Conservation (phyloP, 53 echinoderm and acorn worm species). For the Luidia sarsii region DNA sequence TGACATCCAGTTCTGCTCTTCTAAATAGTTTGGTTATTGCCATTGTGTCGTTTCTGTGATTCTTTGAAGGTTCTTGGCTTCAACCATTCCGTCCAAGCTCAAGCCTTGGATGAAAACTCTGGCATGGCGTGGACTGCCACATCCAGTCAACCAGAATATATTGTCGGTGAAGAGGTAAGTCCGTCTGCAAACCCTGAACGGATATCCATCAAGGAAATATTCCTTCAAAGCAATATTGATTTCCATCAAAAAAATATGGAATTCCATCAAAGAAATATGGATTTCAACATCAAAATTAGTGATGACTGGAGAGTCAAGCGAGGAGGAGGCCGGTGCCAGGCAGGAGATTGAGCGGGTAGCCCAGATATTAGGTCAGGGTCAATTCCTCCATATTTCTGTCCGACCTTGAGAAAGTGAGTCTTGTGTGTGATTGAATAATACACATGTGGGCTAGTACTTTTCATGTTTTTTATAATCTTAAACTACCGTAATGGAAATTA, state of each 20-base stretch:
- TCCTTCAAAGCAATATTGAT: no score
- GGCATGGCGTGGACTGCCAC: constrained; percentile 88
- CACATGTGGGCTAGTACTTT: no score
- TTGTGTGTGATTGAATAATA: no score
- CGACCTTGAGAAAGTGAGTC: no score
- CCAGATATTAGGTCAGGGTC: constrained; percentile 51
- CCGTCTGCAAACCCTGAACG: no score
- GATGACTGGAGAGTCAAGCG: constrained; percentile 40
- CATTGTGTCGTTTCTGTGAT: not conserved
- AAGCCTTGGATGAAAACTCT: constrained; percentile 81
- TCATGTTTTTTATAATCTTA: no score
- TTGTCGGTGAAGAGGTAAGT: constrained; percentile 87
- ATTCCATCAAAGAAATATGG: no score
- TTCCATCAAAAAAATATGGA: no score
- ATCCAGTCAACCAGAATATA: constrained; percentile 46
- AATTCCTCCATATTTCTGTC: no score
- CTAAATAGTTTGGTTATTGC: not conserved
- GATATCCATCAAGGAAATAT: no score
- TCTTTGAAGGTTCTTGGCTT: constrained; percentile 74
- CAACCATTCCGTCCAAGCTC: constrained; percentile 77
- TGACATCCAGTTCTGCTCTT: not conserved
- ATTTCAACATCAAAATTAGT: no score
- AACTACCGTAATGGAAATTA: no score
- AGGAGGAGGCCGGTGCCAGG: constrained; percentile 9
- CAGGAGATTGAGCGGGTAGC: constrained; percentile 34